A percentile compares a stretch with the other conserved stretches of the same genome.
Conservation (phyloP, 2,797 vertebrate genomes). For the Ctenosaura bakeri region DNA sequence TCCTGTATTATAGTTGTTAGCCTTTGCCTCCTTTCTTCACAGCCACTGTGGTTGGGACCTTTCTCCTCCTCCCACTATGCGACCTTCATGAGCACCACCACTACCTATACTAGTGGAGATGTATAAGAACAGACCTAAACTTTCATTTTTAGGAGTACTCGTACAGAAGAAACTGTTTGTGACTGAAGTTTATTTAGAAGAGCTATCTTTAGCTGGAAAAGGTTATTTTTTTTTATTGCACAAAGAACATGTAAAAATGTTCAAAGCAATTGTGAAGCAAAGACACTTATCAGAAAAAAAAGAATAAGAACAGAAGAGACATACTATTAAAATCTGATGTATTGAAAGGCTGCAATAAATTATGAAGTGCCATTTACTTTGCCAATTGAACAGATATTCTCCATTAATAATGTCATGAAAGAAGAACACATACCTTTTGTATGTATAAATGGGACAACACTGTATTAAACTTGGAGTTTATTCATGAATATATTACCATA, state of each 20-base stretch:
- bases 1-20: too few relatives aligned
- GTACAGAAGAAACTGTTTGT: conserved; percentile 56
- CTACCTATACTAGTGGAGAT: not conserved
- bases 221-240: conserved; percentile 50
- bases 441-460: conserved; percentile 43
- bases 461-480: conserved; percentile 2
- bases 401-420: not conserved
- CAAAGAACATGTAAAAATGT: conserved; percentile 56
- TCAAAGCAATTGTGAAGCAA: conserved; percentile 51
- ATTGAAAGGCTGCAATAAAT: conserved; percentile 5
- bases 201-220: conserved; percentile 44
- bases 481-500: conserved; percentile 55
- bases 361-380: conserved; percentile 6
- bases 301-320: not conserved
- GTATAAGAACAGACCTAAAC: not conserved
- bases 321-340: not conserved
- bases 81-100: too few relatives aligned
- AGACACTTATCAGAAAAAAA: conserved; percentile 39
- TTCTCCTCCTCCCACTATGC: too few relatives aligned
- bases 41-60: too few relatives aligned
- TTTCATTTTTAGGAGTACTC: conserved; percentile 10
- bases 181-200: conserved; percentile 50
- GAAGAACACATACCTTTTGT: conserved; percentile 13
- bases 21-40: too few relatives aligned
- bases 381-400: not conserved